A percentile compares a stretch with the other conserved stretches of the same genome.
These are phyloP conservation scores for Ichneumoninae sp. DNA, from an alignment of 2,888 invertebrate species.

Conservation along the genomic window DNA sequence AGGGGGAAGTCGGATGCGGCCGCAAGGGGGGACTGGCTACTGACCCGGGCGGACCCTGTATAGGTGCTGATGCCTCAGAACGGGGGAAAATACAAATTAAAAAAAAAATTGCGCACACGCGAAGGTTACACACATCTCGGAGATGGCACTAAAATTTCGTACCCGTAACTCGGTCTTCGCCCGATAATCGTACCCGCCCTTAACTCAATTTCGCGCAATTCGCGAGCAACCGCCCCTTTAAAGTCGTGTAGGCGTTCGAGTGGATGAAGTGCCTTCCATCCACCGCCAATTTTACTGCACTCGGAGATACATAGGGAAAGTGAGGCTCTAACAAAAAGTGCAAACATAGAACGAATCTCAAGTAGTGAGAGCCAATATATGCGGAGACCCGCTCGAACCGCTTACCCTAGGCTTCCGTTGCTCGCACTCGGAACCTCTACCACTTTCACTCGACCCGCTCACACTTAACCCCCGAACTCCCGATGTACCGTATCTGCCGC, in stretches of 20 bases:
- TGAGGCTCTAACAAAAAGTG: slow-evolving; percentile 22
- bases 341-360: slow-evolving; percentile 58
- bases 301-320: slow-evolving; percentile 20
- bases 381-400: slow-evolving; percentile 53
- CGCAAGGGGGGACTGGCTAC: too few relatives aligned
- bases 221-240: not conserved
- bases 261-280: slow-evolving; percentile 8
- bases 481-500: not conserved
- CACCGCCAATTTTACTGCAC: slow-evolving; percentile 36
- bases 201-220: not conserved
- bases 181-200: not conserved
- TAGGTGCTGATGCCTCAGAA: too few relatives aligned
- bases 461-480: not conserved
- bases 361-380: slow-evolving; percentile 62
- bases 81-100: too few relatives aligned
- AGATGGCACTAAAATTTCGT: too few relatives aligned
- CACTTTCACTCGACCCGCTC: not conserved
- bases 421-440: not conserved
- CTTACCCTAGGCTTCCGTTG: slow-evolving; percentile 27
- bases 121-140: too few relatives aligned
- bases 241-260: not conserved
- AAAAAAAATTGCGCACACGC: too few relatives aligned
- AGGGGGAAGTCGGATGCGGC: too few relatives aligned
- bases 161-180: too few relatives aligned
- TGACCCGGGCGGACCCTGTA: too few relatives aligned